These are phyloP conservation scores for Salpingus planirostris DNA, from an alignment of 2,888 invertebrate genomes.

Conservation along the genomic window DNA sequence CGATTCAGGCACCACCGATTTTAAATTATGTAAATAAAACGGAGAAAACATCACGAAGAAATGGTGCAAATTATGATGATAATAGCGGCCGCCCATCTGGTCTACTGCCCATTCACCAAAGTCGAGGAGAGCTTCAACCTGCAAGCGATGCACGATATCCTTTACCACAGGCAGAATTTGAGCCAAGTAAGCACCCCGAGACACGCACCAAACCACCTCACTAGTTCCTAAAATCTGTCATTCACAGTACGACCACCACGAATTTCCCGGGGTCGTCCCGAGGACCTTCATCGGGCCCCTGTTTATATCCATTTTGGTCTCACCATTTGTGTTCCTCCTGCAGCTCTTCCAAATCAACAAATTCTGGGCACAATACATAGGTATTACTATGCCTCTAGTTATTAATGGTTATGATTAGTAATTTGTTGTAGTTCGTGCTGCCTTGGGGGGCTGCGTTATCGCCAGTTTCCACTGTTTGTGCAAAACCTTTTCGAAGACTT, in stretches of 20 bases:
- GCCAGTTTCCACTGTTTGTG: conserved; percentile 64
- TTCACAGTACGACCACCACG: conserved; percentile 92
- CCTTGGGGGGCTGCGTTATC: conserved; percentile 69
- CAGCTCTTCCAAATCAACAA: conserved; percentile 65
- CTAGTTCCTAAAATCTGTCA: conserved; percentile 9
- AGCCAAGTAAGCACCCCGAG: conserved; percentile 54
- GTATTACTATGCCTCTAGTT: conserved; percentile 45
- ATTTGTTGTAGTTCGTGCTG: conserved; percentile 62
- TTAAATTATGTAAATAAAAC: conserved; percentile 27
- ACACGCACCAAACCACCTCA: background rate
- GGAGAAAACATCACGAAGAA: conserved; percentile 21
- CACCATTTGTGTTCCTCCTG: conserved; percentile 63
- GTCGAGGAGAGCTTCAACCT: conserved; percentile 99
- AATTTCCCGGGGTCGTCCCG: conserved; percentile 97
- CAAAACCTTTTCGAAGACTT: conserved; percentile 63
- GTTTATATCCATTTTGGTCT: conserved; percentile 65
- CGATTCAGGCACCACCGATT: conserved; percentile 16
- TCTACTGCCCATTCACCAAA: conserved; percentile 93
- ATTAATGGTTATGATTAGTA: conserved; percentile 3
- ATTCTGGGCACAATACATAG: conserved; percentile 82
- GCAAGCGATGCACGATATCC: conserved; percentile 95
- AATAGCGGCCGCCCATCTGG: conserved; percentile 67
- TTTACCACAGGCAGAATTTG: conserved; percentile 79
- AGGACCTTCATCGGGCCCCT: conserved; percentile 91
- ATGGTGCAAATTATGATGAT: conserved; percentile 70